phyloP scores from a whole-genome alignment of 2,888 invertebrate species.

The Agrenia bidenticulata region DNA sequence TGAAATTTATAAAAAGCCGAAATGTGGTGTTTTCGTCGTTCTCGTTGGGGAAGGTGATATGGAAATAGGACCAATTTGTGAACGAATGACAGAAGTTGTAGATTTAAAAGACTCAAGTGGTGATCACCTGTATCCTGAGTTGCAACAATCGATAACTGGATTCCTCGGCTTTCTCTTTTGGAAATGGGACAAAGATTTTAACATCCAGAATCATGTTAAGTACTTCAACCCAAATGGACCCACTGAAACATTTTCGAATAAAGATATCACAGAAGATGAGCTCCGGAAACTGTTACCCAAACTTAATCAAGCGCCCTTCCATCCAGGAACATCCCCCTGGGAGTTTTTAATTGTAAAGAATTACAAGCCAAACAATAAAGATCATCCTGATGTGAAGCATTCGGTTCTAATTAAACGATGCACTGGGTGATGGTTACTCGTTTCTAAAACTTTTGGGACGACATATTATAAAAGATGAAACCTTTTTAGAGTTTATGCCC shows the following conservation, averaged over 20 bases:
- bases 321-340: not conserved
- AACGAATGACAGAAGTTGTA: not conserved
- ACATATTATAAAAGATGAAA: not conserved
- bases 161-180: not conserved
- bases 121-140: not conserved
- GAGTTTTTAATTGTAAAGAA: not conserved
- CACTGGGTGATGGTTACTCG: not conserved
- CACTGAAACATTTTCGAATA: not conserved
- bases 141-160: not conserved
- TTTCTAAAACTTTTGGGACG: not conserved
- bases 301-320: not conserved
- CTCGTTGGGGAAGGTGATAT: not conserved
- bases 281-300: not conserved
- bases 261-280: not conserved
- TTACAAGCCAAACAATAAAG: not conserved
- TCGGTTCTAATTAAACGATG: not conserved
- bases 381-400: not conserved
- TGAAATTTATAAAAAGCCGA: not conserved
- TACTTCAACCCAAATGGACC: not conserved
- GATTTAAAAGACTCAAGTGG: not conserved
- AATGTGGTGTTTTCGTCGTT: not conserved
- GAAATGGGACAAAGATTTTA: not conserved
- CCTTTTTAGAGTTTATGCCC: not conserved
- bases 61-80: not conserved
- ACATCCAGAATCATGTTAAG: not conserved